phyloP scores from a whole-genome alignment of 2,797 vertebrate species.

The Enteromius fasciolatus region DNA sequence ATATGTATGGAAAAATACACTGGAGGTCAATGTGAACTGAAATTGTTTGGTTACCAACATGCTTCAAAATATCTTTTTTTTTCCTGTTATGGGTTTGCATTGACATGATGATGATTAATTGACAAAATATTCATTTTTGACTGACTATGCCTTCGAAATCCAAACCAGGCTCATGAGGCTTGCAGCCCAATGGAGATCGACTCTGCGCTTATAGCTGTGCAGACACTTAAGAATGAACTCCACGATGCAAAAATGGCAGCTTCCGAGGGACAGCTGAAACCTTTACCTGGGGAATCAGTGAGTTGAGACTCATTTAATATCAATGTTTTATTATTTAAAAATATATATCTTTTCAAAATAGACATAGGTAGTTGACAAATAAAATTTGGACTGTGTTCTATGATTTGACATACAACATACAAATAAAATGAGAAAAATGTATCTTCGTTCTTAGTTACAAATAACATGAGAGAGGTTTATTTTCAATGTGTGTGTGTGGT shows the following conservation, averaged over 20 bases:
- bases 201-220: constrained; percentile 91
- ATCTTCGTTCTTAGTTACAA: no score
- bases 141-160: neutral
- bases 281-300: constrained; percentile 95
- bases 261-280: constrained; percentile 88
- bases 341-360: neutral
- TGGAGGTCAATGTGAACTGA: neutral
- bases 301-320: constrained; percentile 56
- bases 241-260: constrained; percentile 95
- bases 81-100: neutral
- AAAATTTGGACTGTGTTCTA: no score
- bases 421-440: no score
- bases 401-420: no score
- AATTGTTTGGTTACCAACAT: neutral
- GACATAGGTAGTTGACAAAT: no score
- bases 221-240: constrained; percentile 91
- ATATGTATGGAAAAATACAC: neutral
- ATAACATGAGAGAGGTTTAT: no score
- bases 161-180: constrained; percentile 89
- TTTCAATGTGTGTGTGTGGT: no score
- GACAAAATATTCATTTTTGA: neutral
- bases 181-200: constrained; percentile 97
- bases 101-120: neutral
- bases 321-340: neutral
- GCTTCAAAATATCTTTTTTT: neutral